Base-by-base conservation (phyloP, 37 sponge, comb jelly and placozoan species). In the Spongia lamella region DNA sequence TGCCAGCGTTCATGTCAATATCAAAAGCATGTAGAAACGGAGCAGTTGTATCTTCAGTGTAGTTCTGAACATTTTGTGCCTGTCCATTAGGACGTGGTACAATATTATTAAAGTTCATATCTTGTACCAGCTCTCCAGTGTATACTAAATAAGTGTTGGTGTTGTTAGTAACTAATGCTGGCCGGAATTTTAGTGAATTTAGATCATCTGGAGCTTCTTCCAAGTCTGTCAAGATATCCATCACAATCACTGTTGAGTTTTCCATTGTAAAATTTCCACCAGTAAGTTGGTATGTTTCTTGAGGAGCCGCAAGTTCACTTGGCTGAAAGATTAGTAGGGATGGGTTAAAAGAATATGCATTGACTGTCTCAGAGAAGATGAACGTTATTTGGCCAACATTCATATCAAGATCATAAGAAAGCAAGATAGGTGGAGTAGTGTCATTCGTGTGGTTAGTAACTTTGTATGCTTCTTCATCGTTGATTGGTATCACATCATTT, bases 351-450 rank as follows among this genome's bases (percentile, higher is more conserved):
- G 86, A 71, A 40, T 88, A 84, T 0, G 89, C 74, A 64, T 93
- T 93, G 20, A 93, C 79, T n/a, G 90, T 93, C 53, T 93, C 93
- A 21, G 89, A 80, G 77, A 95, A 95, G 19, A 71, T 93, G 59
- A 95, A 56, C 0, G 55, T 81, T 25, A 95, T 77, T 33, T 27
- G 78, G 1, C 96, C 96, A 27, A 27, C 26, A 49, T 95, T 70
- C 92, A 91, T 88, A 51, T 95, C 89, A 32, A 95, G 67, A 7
- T 88, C 66, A 75, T 79, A 95, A 22, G 61, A 33, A 0, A 87
- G 62, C 64, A 95, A 63, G 15, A 62, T 68, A n/a, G 92, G 92
- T 38, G 83, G 79, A 34, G 96, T 95, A 4, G 78, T 76, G 62
- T 95, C 96, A 11, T n/a, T 47, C 22, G 84, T 88, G 79, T 82